phyloP scores from a whole-genome alignment of 2,797 vertebrate species.

The Gallinago solitaria region DNA sequence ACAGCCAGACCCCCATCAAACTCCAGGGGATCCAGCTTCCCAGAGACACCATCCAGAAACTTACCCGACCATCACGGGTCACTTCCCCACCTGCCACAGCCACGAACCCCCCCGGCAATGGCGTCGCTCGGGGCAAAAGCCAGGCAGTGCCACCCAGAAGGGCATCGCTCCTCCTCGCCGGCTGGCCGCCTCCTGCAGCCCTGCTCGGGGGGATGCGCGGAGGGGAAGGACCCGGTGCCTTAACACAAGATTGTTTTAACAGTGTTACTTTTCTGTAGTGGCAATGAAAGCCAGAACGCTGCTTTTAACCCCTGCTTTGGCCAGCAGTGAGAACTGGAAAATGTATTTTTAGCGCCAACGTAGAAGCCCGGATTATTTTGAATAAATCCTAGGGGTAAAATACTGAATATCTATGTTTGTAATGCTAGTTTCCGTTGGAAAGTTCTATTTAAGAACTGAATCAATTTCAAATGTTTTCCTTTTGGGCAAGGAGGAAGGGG shows the following conservation, averaged over 20 bases:
- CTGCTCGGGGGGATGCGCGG: neutral
- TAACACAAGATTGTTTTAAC: constrained; percentile 26
- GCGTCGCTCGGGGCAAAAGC: fast-evolving
- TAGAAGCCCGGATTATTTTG: constrained; percentile 15
- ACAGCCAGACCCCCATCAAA: fast-evolving
- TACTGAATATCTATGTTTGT: constrained; percentile 66
- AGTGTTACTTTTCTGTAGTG: constrained; percentile 38
- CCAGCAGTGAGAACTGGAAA: constrained; percentile 43
- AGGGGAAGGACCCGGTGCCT: neutral
- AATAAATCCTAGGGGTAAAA: constrained; percentile 70
- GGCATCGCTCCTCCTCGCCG: neutral
- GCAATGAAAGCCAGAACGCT: constrained; percentile 29
- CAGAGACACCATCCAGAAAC: neutral
- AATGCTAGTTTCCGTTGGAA: constrained; percentile 65
- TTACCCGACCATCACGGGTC: fast-evolving
- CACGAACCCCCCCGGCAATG: fast-evolving
- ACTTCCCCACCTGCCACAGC: neutral
- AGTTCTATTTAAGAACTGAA: constrained; percentile 66
- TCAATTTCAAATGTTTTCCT: constrained; percentile 64
- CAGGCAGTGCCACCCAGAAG: neutral
- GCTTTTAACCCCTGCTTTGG: constrained; percentile 64
- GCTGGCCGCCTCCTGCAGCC: neutral
- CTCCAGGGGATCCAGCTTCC: neutral
- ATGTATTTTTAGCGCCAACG: constrained; percentile 47
- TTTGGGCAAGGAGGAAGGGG: constrained; percentile 9